Conservation (phyloP, 2,113 vertebrate genomes). For the Trematocara zebra region DNA sequence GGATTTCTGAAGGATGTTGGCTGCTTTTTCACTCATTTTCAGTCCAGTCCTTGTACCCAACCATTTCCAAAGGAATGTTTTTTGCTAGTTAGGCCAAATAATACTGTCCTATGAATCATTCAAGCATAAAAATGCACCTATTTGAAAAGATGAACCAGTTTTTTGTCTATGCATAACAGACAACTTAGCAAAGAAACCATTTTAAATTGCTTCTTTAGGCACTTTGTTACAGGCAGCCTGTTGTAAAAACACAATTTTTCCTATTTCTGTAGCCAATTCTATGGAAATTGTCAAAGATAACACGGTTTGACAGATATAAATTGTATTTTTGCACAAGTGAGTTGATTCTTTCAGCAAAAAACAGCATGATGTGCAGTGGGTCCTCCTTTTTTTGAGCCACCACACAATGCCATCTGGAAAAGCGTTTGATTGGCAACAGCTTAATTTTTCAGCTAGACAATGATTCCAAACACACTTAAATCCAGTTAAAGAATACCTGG, state of each 20-base stretch:
- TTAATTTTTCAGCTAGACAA: not conserved
- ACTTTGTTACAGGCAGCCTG: not conserved
- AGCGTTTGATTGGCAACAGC: accelerated
- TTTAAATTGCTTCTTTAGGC: not conserved
- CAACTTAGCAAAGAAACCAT: not conserved
- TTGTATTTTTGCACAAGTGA: not conserved
- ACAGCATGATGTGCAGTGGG: not conserved
- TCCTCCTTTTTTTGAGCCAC: not conserved
- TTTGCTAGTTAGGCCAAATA: not conserved
- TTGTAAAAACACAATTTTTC: not conserved
- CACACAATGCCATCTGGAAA: not conserved
- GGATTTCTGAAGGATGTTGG: not conserved
- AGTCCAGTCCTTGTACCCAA: not conserved
- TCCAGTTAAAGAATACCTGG: not conserved
- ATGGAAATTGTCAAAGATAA: not conserved
- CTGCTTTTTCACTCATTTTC: not conserved
- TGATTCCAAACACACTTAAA: not conserved
- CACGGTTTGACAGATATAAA: accelerated
- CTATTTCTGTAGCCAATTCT: not conserved
- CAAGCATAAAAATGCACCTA: not conserved
- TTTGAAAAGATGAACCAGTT: not conserved
- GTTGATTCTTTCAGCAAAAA: not conserved
- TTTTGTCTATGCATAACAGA: not conserved
- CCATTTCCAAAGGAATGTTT: not conserved
- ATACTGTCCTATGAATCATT: accelerated